phyloP scores from a whole-genome alignment of 2,888 invertebrate genomes.

The Pandemis heparana region DNA sequence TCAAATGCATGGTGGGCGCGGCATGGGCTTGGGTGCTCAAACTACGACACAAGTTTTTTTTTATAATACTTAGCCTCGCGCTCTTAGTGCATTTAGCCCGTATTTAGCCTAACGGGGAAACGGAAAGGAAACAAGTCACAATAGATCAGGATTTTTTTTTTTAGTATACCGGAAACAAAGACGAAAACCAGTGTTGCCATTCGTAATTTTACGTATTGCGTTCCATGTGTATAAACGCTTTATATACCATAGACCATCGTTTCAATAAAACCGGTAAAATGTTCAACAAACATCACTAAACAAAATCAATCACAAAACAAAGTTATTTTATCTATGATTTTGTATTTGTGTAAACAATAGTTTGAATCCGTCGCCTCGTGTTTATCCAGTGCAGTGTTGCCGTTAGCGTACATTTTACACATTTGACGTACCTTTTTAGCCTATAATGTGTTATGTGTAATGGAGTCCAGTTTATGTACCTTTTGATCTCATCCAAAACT shows the following conservation, averaged over 20 bases:
- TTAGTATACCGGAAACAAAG: background rate
- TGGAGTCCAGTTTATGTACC: no score
- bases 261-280: background rate
- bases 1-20: no score
- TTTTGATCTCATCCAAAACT: no score
- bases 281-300: background rate
- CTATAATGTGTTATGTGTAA: no score
- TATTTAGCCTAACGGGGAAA: no score
- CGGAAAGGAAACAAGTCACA: background rate
- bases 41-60: no score
- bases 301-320: slow-evolving; percentile 23
- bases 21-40: no score
- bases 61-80: no score
- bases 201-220: background rate
- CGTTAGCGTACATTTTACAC: no score
- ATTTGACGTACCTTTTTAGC: no score
- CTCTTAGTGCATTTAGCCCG: no score
- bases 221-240: background rate
- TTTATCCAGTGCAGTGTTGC: slow-evolving; percentile 27
- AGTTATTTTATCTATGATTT: slow-evolving; percentile 53
- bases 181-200: background rate
- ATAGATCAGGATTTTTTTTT: background rate
- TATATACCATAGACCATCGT: slow-evolving; percentile 3
- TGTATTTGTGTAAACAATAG: slow-evolving; percentile 65
- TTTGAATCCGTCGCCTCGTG: slow-evolving; percentile 43